phyloP scores from a whole-genome alignment of 2,113 vertebrate genomes.

The Tachysurus fulvidraco region DNA sequence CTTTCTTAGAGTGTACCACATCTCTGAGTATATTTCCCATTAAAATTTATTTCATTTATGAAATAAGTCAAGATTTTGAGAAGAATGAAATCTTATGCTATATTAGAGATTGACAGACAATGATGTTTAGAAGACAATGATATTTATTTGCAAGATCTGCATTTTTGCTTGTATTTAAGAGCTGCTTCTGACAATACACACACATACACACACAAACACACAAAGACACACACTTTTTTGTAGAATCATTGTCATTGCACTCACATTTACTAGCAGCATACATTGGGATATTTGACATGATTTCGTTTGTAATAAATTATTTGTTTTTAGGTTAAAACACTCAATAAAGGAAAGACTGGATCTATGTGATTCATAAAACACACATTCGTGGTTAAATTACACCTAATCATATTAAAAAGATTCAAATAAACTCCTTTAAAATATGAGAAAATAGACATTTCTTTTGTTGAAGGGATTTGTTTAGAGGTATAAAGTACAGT shows the following conservation, averaged over 20 bases:
- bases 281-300: background rate
- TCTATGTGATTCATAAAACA: background rate
- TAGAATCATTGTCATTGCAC: background rate
- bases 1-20: background rate
- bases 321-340: background rate
- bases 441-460: background rate
- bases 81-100: background rate
- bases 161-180: no score
- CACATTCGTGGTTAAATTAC: background rate
- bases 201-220: no score
- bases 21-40: background rate
- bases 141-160: no score
- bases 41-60: background rate
- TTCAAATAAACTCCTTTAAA: background rate
- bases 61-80: background rate
- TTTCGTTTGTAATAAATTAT: background rate
- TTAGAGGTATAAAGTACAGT: background rate
- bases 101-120: background rate
- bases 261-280: background rate
- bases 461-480: no score
- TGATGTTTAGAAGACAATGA: background rate
- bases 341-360: background rate
- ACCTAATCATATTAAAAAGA: background rate
- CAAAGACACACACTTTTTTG: no score
- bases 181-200: background rate